phyloP scores from a whole-genome alignment of 2,797 vertebrate species.

The Hydrocynus forskahlii region DNA sequence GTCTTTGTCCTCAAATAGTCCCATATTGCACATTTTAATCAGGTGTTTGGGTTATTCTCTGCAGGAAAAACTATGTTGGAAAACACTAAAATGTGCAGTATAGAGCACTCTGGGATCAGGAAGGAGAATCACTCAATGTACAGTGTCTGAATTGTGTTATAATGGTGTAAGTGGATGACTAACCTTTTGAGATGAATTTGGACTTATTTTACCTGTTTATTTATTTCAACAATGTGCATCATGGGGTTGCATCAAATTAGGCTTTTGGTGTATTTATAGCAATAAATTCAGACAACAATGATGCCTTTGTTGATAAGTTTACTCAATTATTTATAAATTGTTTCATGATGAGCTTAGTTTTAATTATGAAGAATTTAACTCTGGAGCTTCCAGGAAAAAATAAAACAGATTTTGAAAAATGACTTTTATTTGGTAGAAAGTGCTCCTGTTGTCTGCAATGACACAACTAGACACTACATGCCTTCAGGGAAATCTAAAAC shows the following conservation, averaged over 20 bases:
- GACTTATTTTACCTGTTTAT: neutral
- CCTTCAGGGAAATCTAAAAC: conserved; percentile 14
- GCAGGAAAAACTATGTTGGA: neutral
- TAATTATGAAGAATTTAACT: neutral
- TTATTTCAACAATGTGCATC: neutral
- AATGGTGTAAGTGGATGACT: neutral
- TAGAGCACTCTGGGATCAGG: neutral
- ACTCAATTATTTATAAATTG: neutral
- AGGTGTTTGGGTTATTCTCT: neutral
- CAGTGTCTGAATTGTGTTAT: neutral
- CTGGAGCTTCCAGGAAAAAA: neutral
- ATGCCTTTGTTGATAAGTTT: neutral
- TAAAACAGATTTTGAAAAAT: conserved; percentile 5
- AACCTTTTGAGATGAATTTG: neutral
- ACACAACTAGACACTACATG: conserved; percentile 17
- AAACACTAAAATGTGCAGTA: neutral
- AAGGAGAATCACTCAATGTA: neutral
- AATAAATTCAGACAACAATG: neutral
- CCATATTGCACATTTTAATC: neutral
- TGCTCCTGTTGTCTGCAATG: neutral
- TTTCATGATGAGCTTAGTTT: conserved; percentile 2
- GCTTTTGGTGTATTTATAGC: neutral
- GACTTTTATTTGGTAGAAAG: conserved; percentile 47
- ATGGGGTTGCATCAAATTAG: too few relatives aligned
- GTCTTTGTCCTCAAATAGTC: neutral